Evolutionary conservation across 2,888 invertebrate species (phyloP), one percentile per base, ranked within the genome.

Genomic region (Alloscopus bannaensis): DNA sequence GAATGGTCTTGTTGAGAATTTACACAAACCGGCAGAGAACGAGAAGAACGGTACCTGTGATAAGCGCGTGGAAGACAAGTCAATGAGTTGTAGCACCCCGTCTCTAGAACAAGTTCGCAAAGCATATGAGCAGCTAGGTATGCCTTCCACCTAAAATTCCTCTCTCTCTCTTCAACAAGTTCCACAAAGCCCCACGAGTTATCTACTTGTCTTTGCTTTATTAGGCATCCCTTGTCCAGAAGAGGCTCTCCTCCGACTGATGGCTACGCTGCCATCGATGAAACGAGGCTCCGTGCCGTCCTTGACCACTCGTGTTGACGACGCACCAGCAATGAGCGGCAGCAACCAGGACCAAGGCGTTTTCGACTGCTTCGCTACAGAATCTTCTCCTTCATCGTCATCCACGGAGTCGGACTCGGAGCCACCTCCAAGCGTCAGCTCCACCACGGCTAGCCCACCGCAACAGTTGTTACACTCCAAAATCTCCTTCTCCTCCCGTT

Each of bases 41-140:
- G n/a, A 16, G 13, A 16, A 45, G 45, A 45, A n/a, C n/a, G n/a
- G n/a, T n/a, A 6, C 4, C 52, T 52, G 52, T 29, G 66, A 40
- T 50, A 50, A 50, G 47, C 20, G n/a, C 24, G 3, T 22, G 24
- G 3, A 24, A 52, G 24, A n/a, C n/a, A n/a, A 6, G 26, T 4
- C 28, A n/a, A n/a, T n/a, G n/a, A n/a, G n/a, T n/a, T n/a, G n/a
- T n/a, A n/a, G 20, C 28, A 18, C 40, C 22, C 78, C 78, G 11
- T 71, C 78, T 2, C 40, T 71, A 20, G 78, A 78, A 28, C 78
- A 78, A 78, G 78, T 78, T 22, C 64, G 78, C 45, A 70, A 59
- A 29, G 78, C 78, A 2, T 78, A 78, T 24, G 78, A 78, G 64
- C 78, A 78, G 36, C 24, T 78, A 65, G 78, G 78, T 71, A 76